Evolutionary conservation across 2,113 vertebrate genomes (phyloP).

Genomic region (Anguilla rostrata): DNA sequence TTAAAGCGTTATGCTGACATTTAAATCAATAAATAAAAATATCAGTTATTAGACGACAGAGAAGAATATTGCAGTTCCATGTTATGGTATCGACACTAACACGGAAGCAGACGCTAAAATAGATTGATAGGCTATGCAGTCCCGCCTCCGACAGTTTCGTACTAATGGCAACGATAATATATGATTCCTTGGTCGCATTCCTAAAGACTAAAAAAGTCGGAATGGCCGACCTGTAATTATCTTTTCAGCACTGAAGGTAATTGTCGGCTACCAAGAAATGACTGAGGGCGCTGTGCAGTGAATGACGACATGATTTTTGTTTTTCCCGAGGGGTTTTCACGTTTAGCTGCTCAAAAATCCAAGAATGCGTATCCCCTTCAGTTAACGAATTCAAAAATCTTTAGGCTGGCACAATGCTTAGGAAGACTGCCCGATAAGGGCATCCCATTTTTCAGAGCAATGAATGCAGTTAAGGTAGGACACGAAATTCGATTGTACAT

Average conservation of each 20-base stretch:
- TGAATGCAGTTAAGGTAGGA: not conserved
- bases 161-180: not conserved
- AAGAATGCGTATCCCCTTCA: not conserved
- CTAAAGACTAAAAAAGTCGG: not conserved
- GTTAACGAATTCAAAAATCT: not conserved
- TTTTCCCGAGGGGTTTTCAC: not conserved
- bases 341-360: not conserved
- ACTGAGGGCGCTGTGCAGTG: not conserved
- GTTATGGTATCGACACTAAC: not conserved
- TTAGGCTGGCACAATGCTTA: not conserved
- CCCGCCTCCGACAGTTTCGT: not conserved
- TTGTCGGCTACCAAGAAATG: not conserved
- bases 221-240: conserved; percentile 1
- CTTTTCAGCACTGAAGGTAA: conserved; percentile 3
- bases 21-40: not conserved
- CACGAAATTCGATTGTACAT: not conserved
- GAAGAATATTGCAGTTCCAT: not conserved
- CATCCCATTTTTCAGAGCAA: too few species aligned
- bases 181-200: not conserved
- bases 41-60: not conserved
- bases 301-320: conserved; percentile 11
- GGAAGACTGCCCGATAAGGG: too few species aligned
- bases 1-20: not conserved
- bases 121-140: not conserved
- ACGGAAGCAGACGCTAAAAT: not conserved